Evolutionary conservation across 2,888 invertebrate genomes (phyloP).

Genomic region (Linnaemya tessellans): DNA sequence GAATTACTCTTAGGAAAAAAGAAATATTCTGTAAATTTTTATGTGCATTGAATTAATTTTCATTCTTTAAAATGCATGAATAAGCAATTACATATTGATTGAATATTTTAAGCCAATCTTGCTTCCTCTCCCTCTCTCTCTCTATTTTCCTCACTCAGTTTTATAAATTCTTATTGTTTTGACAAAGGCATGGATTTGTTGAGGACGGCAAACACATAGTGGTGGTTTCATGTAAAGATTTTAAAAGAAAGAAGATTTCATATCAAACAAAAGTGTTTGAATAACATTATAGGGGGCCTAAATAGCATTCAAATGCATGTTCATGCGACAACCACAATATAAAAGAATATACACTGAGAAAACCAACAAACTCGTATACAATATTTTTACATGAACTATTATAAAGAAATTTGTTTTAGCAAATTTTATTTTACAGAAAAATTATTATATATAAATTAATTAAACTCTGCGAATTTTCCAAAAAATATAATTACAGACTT

Average conservation of each 20-base stretch:
- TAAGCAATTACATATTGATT: constrained; percentile 18
- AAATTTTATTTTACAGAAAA: too few relatives aligned
- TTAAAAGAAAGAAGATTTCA: neutral
- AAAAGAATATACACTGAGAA: constrained; percentile 5
- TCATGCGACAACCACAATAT: neutral
- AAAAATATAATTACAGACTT: too few relatives aligned
- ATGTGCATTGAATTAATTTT: constrained; percentile 59
- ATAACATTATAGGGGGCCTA: constrained; percentile 31
- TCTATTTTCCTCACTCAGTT: neutral
- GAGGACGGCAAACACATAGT: neutral
- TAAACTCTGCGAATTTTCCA: too few relatives aligned
- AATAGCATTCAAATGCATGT: neutral
- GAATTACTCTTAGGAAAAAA: neutral
- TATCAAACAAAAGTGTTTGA: constrained; percentile 11
- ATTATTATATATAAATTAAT: too few relatives aligned
- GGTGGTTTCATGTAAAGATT: constrained; percentile 26
- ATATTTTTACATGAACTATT: too few relatives aligned
- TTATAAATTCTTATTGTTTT: neutral
- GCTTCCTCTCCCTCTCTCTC: neutral
- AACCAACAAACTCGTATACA: neutral
- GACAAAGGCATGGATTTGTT: neutral
- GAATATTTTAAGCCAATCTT: neutral
- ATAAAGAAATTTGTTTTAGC: too few relatives aligned
- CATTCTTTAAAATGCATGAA: constrained; percentile 41
- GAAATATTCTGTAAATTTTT: constrained; percentile 13